Base-by-base conservation (phyloP, 2,113 vertebrate genomes). In the Spermophilus dauricus region DNA sequence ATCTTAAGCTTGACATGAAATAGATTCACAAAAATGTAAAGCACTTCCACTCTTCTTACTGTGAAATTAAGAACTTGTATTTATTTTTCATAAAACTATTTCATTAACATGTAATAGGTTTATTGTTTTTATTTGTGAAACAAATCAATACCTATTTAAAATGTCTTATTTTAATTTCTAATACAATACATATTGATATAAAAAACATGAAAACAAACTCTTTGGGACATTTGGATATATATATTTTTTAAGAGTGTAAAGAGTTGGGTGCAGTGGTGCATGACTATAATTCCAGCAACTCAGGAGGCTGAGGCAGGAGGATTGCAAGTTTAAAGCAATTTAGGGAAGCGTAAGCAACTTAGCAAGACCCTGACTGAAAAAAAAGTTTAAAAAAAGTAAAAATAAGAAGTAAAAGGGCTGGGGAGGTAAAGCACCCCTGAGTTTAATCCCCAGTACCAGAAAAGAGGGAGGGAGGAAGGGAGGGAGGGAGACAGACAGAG, bases 61-160 rank as follows among this genome's bases (percentile, higher is more conserved):
- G 10, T 22, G 61, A 22, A 9, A 8, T 56, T 48, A 8, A 24
- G 75, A 65, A 94, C 76, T 76, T 69, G 48, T 65, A 87, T 70
- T 76, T 77, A 73, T 51, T 96, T 95, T 94, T 80, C 65, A 72
- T 24, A 63, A 85, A 95, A 90, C 73, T 34, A 37, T 70, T 83
- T 85, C 65, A 26, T 65, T 88, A 92, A 82, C 65, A 63, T 63
- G 63, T 37, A 48, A 89, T 93, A 86, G 10, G 1, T 88, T 96
- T 93, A 83, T 92, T 75, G 42, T 70, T 96, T 92, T 93, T 90
- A 78, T 93, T 87, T 96, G 90, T 87, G 51, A 73, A 92, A n/a
- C 20, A 26, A 73, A 58, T 92, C 13, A 91, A 67, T 48, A 51
- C 0, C 26, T 86, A 77, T 26, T 84, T 91, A 75, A 92, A 93